Percentiles rank a stretch among this genome's conserved stretches.
phyloP scores from a whole-genome alignment of 2,888 invertebrate genomes.

The Vandiemenella viatica region DNA sequence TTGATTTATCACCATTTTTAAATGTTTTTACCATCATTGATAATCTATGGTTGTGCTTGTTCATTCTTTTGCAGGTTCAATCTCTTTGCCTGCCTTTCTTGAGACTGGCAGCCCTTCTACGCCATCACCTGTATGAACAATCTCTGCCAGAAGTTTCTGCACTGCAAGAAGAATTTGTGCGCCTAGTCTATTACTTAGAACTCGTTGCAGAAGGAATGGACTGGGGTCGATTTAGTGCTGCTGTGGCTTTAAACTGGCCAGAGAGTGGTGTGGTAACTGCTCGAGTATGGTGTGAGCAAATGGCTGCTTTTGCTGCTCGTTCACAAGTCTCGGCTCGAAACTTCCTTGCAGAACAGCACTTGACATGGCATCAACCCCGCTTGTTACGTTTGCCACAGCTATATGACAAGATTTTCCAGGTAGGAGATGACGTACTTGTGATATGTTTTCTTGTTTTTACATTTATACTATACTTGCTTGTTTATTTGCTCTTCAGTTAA shows the following conservation, averaged over 20 bases:
- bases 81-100: conserved; percentile 70
- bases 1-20: too few species aligned
- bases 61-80: too few species aligned
- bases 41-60: too few species aligned
- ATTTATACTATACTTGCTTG: too few species aligned
- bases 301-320: conserved; percentile 36
- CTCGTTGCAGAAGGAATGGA: conserved; percentile 51
- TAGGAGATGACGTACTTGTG: too few species aligned
- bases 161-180: conserved; percentile 56
- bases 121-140: conserved; percentile 48
- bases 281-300: conserved; percentile 53
- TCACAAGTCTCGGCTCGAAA: conserved; percentile 47
- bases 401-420: conserved; percentile 82
- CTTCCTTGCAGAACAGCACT: conserved; percentile 57
- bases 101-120: conserved; percentile 65
- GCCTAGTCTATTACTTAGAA: conserved; percentile 63
- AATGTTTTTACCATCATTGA: too few species aligned
- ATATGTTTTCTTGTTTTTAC: too few species aligned
- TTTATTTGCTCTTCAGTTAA: too few species aligned
- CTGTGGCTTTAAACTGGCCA: conserved; percentile 24
- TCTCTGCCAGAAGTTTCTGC: conserved; percentile 21
- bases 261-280: conserved; percentile 28
- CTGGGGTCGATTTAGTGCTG: conserved; percentile 48
- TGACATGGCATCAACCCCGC: conserved; percentile 65
- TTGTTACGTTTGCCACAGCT: conserved; percentile 73